Evolutionary conservation across 2,113 vertebrate genomes (phyloP).

Genomic region (Lepidiolamprologus cunningtoni): DNA sequence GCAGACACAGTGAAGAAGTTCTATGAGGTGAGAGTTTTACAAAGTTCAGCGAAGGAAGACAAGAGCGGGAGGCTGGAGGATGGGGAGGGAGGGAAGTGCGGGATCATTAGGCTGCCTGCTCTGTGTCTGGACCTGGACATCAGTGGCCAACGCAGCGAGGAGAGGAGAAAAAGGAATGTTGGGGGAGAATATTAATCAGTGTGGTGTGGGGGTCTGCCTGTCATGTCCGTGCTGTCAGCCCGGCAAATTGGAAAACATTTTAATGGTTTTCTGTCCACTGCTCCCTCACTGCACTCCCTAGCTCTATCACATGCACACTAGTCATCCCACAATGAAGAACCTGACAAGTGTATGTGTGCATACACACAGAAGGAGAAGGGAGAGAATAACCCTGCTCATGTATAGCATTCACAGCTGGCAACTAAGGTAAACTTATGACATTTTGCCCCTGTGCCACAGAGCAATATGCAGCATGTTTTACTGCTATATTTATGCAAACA

Average conservation of each 20-base stretch:
- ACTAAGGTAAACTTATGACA: neutral
- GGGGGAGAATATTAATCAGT: slow-evolving; percentile 58
- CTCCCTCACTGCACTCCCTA: slow-evolving; percentile 11
- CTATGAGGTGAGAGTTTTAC: slow-evolving; percentile 74
- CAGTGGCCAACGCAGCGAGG: slow-evolving; percentile 35
- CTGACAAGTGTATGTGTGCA: slow-evolving; percentile 23
- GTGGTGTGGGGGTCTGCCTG: slow-evolving; percentile 36
- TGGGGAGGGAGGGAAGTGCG: neutral
- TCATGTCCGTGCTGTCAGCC: slow-evolving; percentile 56
- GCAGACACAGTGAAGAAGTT: slow-evolving; percentile 77
- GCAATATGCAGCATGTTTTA: slow-evolving; percentile 5
- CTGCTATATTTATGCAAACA: neutral
- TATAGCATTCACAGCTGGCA: neutral
- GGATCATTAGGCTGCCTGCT: slow-evolving; percentile 47
- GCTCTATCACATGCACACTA: slow-evolving; percentile 22
- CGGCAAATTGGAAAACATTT: slow-evolving; percentile 70
- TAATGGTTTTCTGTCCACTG: slow-evolving; percentile 63
- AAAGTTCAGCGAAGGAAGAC: slow-evolving; percentile 26
- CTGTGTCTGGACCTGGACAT: slow-evolving; percentile 38
- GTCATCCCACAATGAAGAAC: slow-evolving; percentile 24
- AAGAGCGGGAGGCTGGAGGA: neutral
- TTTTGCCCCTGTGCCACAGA: neutral
- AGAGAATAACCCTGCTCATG: neutral
- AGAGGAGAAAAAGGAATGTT: slow-evolving; percentile 5
- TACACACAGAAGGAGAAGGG: neutral